Conservation (phyloP, 2,797 vertebrate species). For the Ptychadena robeensis region DNA sequence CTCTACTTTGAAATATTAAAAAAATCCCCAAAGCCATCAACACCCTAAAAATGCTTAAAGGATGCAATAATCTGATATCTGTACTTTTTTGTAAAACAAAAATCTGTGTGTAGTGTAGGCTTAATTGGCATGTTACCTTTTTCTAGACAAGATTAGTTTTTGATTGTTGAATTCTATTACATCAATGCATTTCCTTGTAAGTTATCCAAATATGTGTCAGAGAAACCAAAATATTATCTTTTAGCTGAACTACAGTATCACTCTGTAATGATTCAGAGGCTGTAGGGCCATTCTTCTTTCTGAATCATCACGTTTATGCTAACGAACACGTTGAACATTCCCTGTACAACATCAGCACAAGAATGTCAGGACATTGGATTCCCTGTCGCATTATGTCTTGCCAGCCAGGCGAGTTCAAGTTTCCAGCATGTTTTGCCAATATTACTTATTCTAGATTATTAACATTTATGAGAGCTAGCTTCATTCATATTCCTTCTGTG, state of each 20-base stretch:
- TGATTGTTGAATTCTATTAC: background rate
- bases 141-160: background rate
- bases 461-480: conserved; percentile 1
- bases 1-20: no score
- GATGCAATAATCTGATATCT: background rate
- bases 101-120: background rate
- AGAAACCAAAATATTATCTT: conserved; percentile 8
- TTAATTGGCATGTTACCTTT: background rate
- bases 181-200: background rate
- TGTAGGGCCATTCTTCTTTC: background rate
- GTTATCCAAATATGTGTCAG: conserved; percentile 16
- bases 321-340: conserved; percentile 7
- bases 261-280: background rate
- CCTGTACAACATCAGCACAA: conserved; percentile 1
- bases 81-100: background rate
- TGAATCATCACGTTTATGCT: background rate
- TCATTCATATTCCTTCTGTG: conserved; percentile 19
- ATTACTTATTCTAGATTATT: background rate
- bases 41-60: background rate
- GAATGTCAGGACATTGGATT: background rate
- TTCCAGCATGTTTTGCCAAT: conserved; percentile 6
- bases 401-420: background rate
- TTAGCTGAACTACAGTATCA: background rate
- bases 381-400: background rate
- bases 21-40: no score